Evolutionary conservation across 1,140 invertebrate genomes (phyloP).

Genomic region (Drepana arcuata): DNA sequence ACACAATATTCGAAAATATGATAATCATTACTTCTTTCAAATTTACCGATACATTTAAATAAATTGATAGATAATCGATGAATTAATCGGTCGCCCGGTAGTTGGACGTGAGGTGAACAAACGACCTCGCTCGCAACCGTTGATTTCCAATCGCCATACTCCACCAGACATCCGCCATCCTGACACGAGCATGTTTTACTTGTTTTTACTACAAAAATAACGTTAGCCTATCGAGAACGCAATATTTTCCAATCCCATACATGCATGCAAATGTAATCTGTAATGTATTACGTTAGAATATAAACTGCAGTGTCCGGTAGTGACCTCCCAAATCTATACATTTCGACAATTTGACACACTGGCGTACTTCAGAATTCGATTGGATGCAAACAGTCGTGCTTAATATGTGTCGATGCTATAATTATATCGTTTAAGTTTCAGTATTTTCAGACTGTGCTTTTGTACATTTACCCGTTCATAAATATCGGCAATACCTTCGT

Average conservation of each 20-base stretch:
- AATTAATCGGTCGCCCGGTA: too few relatives aligned
- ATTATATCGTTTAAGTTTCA: too few relatives aligned
- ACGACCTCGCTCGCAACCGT: slow-evolving; percentile 34
- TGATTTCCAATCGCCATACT: slow-evolving; percentile 21
- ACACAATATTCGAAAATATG: too few relatives aligned
- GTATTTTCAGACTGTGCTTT: too few relatives aligned
- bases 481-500: too few relatives aligned
- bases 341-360: slow-evolving; percentile 14
- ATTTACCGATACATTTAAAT: too few relatives aligned
- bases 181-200: slow-evolving; percentile 34
- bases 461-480: too few relatives aligned
- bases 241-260: too few relatives aligned
- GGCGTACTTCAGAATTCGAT: slow-evolving; percentile 4
- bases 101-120: slow-evolving; percentile 44
- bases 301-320: background rate
- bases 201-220: slow-evolving; percentile 26
- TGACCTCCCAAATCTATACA: slow-evolving; percentile 8
- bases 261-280: slow-evolving; percentile 4
- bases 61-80: too few relatives aligned
- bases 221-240: too few relatives aligned
- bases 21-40: too few relatives aligned
- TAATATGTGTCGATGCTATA: too few relatives aligned
- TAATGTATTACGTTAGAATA: slow-evolving; percentile 2
- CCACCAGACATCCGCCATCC: slow-evolving; percentile 31
- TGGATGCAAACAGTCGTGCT: slow-evolving; percentile 4